Base-by-base conservation (phyloP, 2,113 vertebrate genomes). In the Callipepla californica region DNA sequence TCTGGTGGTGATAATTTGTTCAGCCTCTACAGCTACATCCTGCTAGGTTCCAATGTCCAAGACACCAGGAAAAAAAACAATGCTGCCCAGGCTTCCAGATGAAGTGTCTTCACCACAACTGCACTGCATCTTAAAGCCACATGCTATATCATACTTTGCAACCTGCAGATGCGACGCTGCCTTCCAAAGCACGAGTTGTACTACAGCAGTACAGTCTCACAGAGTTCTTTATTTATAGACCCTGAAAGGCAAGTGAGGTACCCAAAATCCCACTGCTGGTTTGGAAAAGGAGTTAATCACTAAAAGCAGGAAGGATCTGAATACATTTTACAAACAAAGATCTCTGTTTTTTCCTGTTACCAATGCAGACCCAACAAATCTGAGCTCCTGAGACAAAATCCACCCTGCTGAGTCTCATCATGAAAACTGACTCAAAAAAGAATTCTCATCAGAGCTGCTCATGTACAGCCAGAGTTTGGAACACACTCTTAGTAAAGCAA, bases 141-240 rank as follows among this genome's bases (percentile, higher is more conserved):
- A 19, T 15, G 26, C 16, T 67, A 0, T 13, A 22, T 13, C 55
- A 21, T 1, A 19, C 50, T 19, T 38, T 78, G 44, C 47, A 59
- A 6, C 8, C 13, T 0, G 0, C 12, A 84, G 51, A 15, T 11
- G 25, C 13, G 18, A 32, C 16, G 7, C 25, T 57, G 47, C 65
- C 57, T 44, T 30, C 32, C n/a, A 15, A 67, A 21, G 63, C 30
- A 44, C 34, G n/a, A 76, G 11, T 13, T 73, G 36, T 7, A 44
- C 10, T 34, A 28, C 12, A 36, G 50, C 22, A 55, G 45, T 28
- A 83, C 2, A 7, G 2, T 8, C 44, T 42, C 34, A 38, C 77
- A 48, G 3, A 23, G 2, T 36, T 81, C 21, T 85, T 25, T 76
- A 23, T 48, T 61, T 16, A n/a, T 4, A 57, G 53, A 74, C 4